Evolutionary conservation across 2,113 vertebrate species (phyloP), one percentile per base, ranked within the genome.

Genomic region (Todiramphus chloris): DNA sequence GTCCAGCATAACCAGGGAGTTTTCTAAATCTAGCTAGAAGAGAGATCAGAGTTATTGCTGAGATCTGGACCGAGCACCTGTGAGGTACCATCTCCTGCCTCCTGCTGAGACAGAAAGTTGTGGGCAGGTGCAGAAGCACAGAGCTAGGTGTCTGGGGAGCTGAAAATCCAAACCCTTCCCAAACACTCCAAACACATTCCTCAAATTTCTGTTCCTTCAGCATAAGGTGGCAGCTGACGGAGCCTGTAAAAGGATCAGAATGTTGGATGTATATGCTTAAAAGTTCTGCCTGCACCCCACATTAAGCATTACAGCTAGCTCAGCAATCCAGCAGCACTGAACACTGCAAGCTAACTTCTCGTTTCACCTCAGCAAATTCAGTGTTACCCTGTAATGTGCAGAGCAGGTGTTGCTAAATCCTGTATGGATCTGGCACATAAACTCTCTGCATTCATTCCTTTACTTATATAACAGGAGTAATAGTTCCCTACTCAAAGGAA

Each of bases 181-280:
- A 93, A 92, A 86, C 1, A 28, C 69, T 77, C 91, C 69, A 84
- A 77, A 74, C 10, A 37, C 33, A 16, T 76, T 88, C 76, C 68
- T 94, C 75, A 73, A 69, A 68, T 97, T 92, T 83, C 83, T 69
- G 63, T 53, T 83, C 46, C 76, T 93, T 77, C 50, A 70, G 75
- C 37, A 58, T 90, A 60, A 58, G 46, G 44, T 93, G 76, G 64
- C 51, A 69, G 67, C 53, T 92, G 58, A 73, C 2, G 3, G 10
- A 10, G 43, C n/a, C 86, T 95, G 83, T 76, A n/a, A 90, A 87
- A 35, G 17, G 63, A 78, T 35, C 31, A 67, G 43, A 58, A 83
- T 55, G 83, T 63, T 74, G 64, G 60, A 89, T 90, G 89, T 78
- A 66, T 69, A 50, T 55, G 50, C 76, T 72, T 74, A 50, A 48